These are phyloP conservation scores for Drosophila elegans DNA, from an alignment of 1,140 invertebrate genomes.

Conservation along the genomic window DNA sequence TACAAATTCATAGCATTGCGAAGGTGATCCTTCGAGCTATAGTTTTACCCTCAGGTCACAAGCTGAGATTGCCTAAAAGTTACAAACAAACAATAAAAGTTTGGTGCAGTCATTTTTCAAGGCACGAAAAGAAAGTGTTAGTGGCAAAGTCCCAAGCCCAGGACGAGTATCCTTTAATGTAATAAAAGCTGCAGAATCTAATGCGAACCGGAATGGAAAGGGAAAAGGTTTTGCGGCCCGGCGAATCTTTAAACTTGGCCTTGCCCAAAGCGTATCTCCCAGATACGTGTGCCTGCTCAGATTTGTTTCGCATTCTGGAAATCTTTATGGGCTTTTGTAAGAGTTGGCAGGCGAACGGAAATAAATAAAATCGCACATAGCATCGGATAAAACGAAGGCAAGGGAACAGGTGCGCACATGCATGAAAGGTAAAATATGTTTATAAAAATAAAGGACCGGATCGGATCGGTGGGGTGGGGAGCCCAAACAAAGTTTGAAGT, in stretches of 20 bases:
- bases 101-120: constrained; percentile 64
- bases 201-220: constrained; percentile 19
- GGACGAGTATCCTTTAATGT: constrained; percentile 70
- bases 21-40: background rate
- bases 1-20: background rate
- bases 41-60: background rate
- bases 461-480: constrained; percentile 16
- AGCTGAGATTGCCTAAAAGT: constrained; percentile 28
- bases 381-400: constrained; percentile 10
- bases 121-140: constrained; percentile 40
- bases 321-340: constrained; percentile 59
- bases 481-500: constrained; percentile 70
- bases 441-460: constrained; percentile 73
- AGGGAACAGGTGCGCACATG: constrained; percentile 58
- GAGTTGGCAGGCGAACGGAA: constrained; percentile 59
- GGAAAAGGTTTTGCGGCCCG: constrained; percentile 19
- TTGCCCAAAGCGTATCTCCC: constrained; percentile 24
- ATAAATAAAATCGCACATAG: constrained; percentile 64
- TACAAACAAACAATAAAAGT: constrained; percentile 60
- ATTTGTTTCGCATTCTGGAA: constrained; percentile 70
- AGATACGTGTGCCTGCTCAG: constrained; percentile 57
- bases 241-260: constrained; percentile 71
- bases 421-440: constrained; percentile 83
- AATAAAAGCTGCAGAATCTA: constrained; percentile 51
- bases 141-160: constrained; percentile 31